Evolutionary conservation across 2,888 invertebrate genomes (phyloP), one percentile per base, ranked within the genome.

Genomic region (Cetonia aurata): DNA sequence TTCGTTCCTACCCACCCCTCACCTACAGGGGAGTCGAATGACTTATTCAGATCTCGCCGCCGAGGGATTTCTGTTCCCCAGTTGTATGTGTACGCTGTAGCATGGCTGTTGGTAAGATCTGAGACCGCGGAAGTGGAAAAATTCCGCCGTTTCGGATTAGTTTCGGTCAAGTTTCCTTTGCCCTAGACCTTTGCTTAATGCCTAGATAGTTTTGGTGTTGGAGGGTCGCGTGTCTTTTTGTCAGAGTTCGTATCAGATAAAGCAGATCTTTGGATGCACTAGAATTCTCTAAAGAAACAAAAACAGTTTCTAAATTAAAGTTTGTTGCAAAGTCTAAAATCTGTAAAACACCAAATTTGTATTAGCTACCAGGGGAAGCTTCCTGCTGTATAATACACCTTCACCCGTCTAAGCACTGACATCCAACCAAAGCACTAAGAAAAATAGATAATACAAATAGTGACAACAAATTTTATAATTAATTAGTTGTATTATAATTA

Each of bases 11-110:
- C 46, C n/a, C 10, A 9, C n/a, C 57, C 25, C 33, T 17, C 12
- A 10, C 19, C 17, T 25, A 57, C 17, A 4, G 60, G n/a, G 50
- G 37, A 25, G 74, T 71, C 73, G 72, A 71, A 77, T 79, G 76
- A 79, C 79, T 79, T 79, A 79, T 79, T 79, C 79, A 78, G 74
- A 75, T 75, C 71, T 72, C 72, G 19, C 37, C 50, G 62, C 33
- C n/a, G 37, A 52, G 50, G 50, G 62, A 73, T 73, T 74, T 65
- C 62, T 65, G 19, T 6, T 46, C 19, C 37, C 37, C 17, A 12
- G 42, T 37, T 37, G 19, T 57, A 12, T 8, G 19, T 57, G 12
- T 57, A 57, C 42, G 42, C 9, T n/a, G 6, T 12, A 9, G 25
- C n/a, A 48, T 48, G 48, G 48, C 17, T 10, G 25, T 25, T 25